Percentiles rank a stretch among this genome's conserved stretches.
Conservation (phyloP, 2,797 vertebrate genomes). For the Podarcis lilfordi region DNA sequence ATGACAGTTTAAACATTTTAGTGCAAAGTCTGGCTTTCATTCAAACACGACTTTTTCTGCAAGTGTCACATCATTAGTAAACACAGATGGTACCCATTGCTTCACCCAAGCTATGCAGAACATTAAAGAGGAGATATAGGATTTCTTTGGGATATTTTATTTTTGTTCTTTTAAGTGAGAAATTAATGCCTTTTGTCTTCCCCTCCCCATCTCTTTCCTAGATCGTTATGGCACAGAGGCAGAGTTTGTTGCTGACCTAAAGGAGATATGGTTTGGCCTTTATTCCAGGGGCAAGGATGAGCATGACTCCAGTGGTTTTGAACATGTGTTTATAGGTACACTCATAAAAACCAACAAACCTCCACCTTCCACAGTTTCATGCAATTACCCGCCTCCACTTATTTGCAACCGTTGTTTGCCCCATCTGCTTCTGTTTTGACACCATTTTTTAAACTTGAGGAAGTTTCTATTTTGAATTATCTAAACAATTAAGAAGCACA, state of each 20-base stretch:
- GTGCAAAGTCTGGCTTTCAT: no score
- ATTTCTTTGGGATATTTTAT: no score
- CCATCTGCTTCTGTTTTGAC: neutral
- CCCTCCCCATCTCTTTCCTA: constrained; percentile 56
- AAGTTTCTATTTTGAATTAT: neutral
- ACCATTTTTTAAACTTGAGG: neutral
- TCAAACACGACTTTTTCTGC: no score
- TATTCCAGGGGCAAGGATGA: constrained; percentile 83
- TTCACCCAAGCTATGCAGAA: neutral
- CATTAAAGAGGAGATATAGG: neutral
- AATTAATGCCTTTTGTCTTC: neutral
- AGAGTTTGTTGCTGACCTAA: constrained; percentile 86
- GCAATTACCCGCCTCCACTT: rapidly evolving
- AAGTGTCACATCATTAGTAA: no score
- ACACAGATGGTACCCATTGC: no score
- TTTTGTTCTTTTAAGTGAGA: neutral
- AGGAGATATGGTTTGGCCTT: constrained; percentile 97
- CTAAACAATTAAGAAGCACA: neutral
- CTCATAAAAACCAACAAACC: rapidly evolving
- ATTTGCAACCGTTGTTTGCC: neutral
- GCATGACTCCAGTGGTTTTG: constrained; percentile 92
- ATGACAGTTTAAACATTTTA: no score
- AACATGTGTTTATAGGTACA: constrained; percentile 94
- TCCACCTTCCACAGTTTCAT: rapidly evolving
- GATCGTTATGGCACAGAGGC: constrained; percentile 83